These are phyloP conservation scores for Gasteruption jaculator DNA, from an alignment of 2,888 invertebrate genomes.

Conservation along the genomic window DNA sequence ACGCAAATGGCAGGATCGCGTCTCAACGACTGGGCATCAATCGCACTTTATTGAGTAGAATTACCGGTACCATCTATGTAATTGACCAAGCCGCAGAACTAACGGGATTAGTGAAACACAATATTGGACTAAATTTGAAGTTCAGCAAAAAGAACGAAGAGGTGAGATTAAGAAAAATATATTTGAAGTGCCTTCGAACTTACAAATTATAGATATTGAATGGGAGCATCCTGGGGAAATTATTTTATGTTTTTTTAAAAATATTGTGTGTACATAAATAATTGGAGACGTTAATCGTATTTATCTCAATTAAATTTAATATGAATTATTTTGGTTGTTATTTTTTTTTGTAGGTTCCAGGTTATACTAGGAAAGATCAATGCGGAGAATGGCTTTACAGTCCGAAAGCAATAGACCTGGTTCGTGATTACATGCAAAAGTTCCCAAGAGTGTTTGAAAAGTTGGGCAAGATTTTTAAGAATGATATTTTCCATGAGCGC, in stretches of 20 bases:
- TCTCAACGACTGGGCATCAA: conserved; percentile 65
- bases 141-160: conserved; percentile 73
- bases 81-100: conserved; percentile 33
- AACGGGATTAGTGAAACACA: conserved; percentile 54
- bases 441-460: conserved; percentile 73
- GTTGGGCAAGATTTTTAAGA: conserved; percentile 53
- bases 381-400: conserved; percentile 77
- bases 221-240: too few species aligned
- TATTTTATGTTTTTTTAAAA: neutral
- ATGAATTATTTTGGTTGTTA: conserved; percentile 9
- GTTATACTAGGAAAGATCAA: conserved; percentile 72
- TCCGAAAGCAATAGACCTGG: conserved; percentile 64
- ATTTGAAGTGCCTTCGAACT: too few species aligned
- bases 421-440: conserved; percentile 65
- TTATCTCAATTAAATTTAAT: conserved; percentile 1
- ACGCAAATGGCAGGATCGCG: conserved; percentile 57
- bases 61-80: conserved; percentile 82
- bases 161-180: conserved; percentile 53
- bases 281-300: too few species aligned
- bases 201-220: too few species aligned
- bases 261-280: neutral
- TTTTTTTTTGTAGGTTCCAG: conserved; percentile 58
- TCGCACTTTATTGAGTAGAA: conserved; percentile 69
- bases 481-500: conserved; percentile 64
- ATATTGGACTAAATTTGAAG: conserved; percentile 89